These are phyloP conservation scores for Drosophila atroscutellata DNA, from an alignment of 2,888 invertebrate species.

Conservation along the genomic window DNA sequence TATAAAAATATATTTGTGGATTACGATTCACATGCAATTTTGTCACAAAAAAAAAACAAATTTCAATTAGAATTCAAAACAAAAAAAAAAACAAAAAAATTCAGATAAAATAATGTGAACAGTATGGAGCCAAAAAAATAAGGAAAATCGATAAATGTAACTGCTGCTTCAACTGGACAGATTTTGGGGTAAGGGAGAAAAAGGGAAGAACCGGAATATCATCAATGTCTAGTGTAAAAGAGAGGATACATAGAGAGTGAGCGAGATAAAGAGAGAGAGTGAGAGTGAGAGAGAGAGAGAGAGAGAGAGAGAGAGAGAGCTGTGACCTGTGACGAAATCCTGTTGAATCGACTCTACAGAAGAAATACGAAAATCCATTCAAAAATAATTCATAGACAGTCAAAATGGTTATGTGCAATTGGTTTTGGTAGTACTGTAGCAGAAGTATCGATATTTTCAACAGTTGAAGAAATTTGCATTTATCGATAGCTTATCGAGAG, in stretches of 20 bases:
- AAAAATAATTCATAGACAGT: neutral
- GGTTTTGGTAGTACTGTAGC: neutral
- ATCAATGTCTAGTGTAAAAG: neutral
- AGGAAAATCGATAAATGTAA: neutral
- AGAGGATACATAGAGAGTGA: neutral
- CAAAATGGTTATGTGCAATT: neutral
- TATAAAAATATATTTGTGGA: slow-evolving; percentile 3
- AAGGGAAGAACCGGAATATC: neutral
- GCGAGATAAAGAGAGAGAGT: neutral
- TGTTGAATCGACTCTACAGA: neutral
- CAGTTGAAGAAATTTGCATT: neutral
- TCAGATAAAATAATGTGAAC: neutral
- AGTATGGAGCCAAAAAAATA: neutral
- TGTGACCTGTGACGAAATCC: neutral
- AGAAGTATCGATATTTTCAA: neutral
- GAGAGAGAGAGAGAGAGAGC: neutral
- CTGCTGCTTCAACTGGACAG: neutral
- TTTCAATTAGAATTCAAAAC: slow-evolving; percentile 7
- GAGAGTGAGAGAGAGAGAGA: neutral
- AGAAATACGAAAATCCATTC: neutral
- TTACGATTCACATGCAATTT: slow-evolving; percentile 40
- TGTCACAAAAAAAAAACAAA: slow-evolving; percentile 17
- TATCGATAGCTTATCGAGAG: neutral
- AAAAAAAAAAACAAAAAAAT: neutral
- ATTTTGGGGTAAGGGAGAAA: neutral